phyloP scores from a whole-genome alignment of 2,113 vertebrate genomes.

The Barnardius zonarius region DNA sequence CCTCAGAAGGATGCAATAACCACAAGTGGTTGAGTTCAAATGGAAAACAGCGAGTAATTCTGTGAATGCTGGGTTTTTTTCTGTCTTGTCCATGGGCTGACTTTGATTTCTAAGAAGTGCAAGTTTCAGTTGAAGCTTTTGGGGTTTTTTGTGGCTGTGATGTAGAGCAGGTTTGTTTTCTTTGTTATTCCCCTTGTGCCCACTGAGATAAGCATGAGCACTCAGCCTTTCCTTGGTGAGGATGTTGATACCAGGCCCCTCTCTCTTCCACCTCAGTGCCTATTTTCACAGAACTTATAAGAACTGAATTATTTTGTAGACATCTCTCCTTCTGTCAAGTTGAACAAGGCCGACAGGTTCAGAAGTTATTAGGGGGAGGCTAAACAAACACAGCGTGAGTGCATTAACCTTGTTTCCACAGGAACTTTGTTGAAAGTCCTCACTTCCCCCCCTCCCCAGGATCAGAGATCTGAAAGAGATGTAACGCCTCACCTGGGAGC shows the following conservation, averaged over 20 bases:
- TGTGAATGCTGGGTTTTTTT: neutral
- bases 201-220: fast-evolving
- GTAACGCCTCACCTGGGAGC: neutral
- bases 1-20: neutral
- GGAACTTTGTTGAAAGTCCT: neutral
- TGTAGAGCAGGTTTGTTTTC: neutral
- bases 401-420: slow-evolving; percentile 13
- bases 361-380: slow-evolving; percentile 6
- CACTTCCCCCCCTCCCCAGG: neutral
- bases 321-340: slow-evolving; percentile 5
- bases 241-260: neutral
- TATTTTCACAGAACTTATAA: neutral
- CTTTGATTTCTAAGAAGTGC: neutral
- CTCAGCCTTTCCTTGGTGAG: neutral
- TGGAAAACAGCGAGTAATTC: neutral
- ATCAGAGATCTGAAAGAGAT: neutral
- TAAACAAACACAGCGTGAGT: slow-evolving; percentile 6
- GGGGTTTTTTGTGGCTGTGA: neutral
- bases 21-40: neutral
- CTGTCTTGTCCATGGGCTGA: neutral
- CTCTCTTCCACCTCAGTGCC: neutral
- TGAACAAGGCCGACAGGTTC: neutral
- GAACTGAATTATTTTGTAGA: neutral
- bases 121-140: neutral
- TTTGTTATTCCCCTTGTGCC: neutral